Base-by-base conservation (phyloP, 2,113 vertebrate genomes). In the Cichladusa arquata region DNA sequence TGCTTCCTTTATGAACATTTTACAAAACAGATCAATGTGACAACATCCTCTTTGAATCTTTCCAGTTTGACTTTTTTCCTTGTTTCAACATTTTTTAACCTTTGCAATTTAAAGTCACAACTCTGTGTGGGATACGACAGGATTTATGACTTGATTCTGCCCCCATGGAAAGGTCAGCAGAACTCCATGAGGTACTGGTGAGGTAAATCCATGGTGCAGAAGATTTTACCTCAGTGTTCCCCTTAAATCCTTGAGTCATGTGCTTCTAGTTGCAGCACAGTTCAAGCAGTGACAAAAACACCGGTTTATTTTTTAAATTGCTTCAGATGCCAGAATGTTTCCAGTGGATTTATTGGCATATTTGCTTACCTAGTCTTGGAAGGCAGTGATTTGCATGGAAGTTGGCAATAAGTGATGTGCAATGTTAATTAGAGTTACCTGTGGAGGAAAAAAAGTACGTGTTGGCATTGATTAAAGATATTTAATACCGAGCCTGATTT, bases 311-410 rank as follows among this genome's bases (percentile, higher is more conserved):
- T 96, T 83, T 17, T 5, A 11, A 56, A 64, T 56, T 78, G 67
- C 81, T 84, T 79, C n/a, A 69, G 72, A 65, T 69, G 79, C 81
- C 44, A 56, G 81, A 33, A 95, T 86, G 74, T 95, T 95, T 78
- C 84, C 38, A 58, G 91, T 26, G 42, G 83, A 73, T 97, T 97
- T 96, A 93, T 93, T 91, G 95, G 50, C 15, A 4, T 91, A 60
- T 83, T 96, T 95, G 45, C 80, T 60, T 62, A 54, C 82, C 56
- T 95, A 19, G 18, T 82, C 83, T 90, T 64, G 23, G 61, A 79
- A 96, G 88, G 44, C 6, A 6, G 66, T 92, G 84, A 96, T 97
- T 97, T 97, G 91, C 93, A 80, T 97, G 84, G 15, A 36, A 11
- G 42, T 53, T 84, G 80, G 66, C 80, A 64, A 19, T 60, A 69